phyloP scores from a whole-genome alignment of 1,140 invertebrate genomes.

The Drosophila mayri region DNA sequence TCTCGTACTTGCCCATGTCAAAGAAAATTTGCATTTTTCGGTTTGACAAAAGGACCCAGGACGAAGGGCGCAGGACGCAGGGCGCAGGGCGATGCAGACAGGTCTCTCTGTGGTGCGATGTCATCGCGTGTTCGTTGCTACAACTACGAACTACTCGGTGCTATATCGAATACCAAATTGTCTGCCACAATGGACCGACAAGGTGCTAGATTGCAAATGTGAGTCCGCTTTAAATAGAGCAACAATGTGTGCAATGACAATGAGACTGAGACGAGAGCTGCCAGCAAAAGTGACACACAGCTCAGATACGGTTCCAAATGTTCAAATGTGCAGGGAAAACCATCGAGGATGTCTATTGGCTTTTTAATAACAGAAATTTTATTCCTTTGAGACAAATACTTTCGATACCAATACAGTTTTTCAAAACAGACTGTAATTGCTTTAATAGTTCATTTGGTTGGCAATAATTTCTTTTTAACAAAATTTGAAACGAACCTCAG shows the following conservation, averaged over 20 bases:
- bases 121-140: constrained; percentile 25
- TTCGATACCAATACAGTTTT: background rate
- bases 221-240: constrained; percentile 37
- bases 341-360: constrained; percentile 5
- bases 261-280: constrained; percentile 38
- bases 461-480: background rate
- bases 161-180: constrained; percentile 48
- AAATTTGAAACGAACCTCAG: background rate
- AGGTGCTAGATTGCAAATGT: constrained; percentile 46
- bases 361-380: constrained; percentile 16
- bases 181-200: constrained; percentile 48
- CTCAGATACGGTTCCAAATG: constrained; percentile 27
- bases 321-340: constrained; percentile 25
- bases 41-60: constrained; percentile 50
- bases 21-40: constrained; percentile 65
- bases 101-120: constrained; percentile 41
- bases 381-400: background rate
- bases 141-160: constrained; percentile 8
- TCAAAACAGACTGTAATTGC: background rate
- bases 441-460: background rate
- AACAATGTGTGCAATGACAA: constrained; percentile 36
- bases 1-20: constrained; percentile 71
- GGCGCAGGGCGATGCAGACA: constrained; percentile 23
- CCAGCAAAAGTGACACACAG: constrained; percentile 36
- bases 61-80: constrained; percentile 9